Evolutionary conservation across 2,113 vertebrate species (phyloP), one percentile per base, ranked within the genome.

Genomic region (Chionomys nivalis): DNA sequence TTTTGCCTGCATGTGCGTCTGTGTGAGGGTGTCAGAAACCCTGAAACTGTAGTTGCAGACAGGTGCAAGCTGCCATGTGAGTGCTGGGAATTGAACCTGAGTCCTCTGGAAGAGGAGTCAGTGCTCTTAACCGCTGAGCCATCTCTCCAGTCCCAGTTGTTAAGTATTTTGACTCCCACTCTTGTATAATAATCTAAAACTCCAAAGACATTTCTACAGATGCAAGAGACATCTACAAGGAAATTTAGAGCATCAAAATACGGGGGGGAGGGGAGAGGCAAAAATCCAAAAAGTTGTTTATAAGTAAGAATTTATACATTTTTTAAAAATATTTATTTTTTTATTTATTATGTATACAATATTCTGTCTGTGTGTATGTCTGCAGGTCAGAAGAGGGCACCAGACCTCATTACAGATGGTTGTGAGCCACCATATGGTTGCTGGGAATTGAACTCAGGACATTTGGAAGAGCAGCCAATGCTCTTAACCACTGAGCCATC

Each of bases 251-350:
- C 81, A 28, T 63, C n/a, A 63, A 17, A 42, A 63, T 63, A 31
- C n/a, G n/a, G n/a, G n/a, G n/a, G n/a, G n/a, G n/a, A n/a, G n/a
- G 24, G 55, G 1, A 1, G 21, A 21, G 14, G 13, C 2, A 42
- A 63, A 81, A 55, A 55, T 39, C 4, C 21, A 39, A 16, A 83
- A 83, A 3, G 7, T 42, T 63, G 7, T 42, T 63, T 28, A 63
- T 65, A 10, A 63, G n/a, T 26, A 65, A 83, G 4, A 10, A 63
- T 63, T 39, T 82, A 39, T 58, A 58, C 36, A 58, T 24, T 58
- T 36, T 55, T 82, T 16, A 14, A n/a, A 58, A 58, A 19, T n/a
- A 58, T 13, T 82, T 61, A 58, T 24, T 83, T 61, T n/a, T n/a
- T n/a, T n/a, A n/a, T n/a, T n/a, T n/a, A n/a, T n/a, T n/a, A n/a